Conservation (phyloP, 1,140 invertebrate species). For the Portunus trituberculatus region DNA sequence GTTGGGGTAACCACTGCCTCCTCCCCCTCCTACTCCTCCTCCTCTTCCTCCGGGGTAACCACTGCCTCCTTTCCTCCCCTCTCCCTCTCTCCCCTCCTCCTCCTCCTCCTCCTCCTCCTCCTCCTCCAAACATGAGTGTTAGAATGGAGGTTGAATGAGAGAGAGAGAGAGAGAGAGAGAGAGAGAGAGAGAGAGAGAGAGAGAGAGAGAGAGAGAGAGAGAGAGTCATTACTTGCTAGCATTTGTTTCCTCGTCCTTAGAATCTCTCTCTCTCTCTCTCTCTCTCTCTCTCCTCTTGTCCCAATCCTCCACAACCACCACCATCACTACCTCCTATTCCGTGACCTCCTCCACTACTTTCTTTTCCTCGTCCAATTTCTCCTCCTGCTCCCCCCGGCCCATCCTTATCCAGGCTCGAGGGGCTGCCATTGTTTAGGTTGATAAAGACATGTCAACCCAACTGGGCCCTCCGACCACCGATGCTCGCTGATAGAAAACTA, state of each 20-base stretch:
- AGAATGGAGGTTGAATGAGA: not conserved
- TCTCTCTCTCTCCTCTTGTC: not conserved
- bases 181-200: not conserved
- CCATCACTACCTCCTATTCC: not conserved
- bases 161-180: not conserved
- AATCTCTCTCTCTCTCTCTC: not conserved
- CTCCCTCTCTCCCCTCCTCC: not conserved
- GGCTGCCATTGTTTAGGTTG: not conserved
- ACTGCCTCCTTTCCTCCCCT: not conserved
- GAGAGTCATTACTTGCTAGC: not conserved
- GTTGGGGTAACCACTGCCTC: not conserved
- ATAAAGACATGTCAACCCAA: conserved; percentile 9
- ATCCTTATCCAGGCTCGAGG: not conserved
- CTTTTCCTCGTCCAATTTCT: not conserved
- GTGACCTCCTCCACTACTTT: not conserved
- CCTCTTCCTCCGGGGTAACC: not conserved
- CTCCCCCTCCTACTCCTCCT: not conserved
- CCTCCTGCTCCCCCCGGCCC: not conserved
- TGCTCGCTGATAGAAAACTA: no score
- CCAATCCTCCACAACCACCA: not conserved
- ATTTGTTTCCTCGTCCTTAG: not conserved
- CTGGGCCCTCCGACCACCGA: not conserved
- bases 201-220: not conserved
- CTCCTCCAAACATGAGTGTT: not conserved
- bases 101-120: not conserved